A percentile compares a stretch with the other conserved stretches of the same genome.
Conservation (phyloP, 1,140 invertebrate genomes). For the Arion vulgaris region DNA sequence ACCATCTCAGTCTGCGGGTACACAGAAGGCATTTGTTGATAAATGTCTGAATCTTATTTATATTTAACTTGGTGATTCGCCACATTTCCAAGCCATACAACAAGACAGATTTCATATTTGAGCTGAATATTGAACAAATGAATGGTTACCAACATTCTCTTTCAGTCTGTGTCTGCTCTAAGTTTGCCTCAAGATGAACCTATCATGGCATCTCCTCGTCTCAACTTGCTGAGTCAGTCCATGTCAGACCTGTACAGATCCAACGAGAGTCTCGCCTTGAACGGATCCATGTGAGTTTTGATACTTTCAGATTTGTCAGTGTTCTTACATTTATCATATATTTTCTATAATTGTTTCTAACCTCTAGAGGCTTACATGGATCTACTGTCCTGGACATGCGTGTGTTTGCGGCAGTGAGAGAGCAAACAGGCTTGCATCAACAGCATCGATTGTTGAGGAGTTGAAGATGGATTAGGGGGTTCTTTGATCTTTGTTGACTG, state of each 20-base stretch:
- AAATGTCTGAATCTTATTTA: too few species aligned
- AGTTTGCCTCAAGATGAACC: conserved; percentile 25
- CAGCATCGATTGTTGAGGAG: too few species aligned
- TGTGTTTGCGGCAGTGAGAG: too few species aligned
- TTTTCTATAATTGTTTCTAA: not conserved
- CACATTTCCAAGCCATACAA: too few species aligned
- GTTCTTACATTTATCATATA: not conserved
- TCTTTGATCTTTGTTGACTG: not conserved
- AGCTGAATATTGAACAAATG: too few species aligned
- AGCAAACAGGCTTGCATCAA: too few species aligned
- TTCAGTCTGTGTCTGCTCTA: conserved; percentile 70
- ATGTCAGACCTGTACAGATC: conserved; percentile 85
- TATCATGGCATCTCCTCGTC: not conserved
- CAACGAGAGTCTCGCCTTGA: conserved; percentile 56
- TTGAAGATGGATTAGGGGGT: too few species aligned
- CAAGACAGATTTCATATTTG: too few species aligned
- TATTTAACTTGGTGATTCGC: too few species aligned
- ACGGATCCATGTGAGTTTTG: conserved; percentile 49
- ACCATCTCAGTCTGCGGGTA: too few species aligned
- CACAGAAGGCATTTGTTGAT: too few species aligned
- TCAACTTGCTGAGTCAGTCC: conserved; percentile 86
- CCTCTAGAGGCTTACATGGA: not conserved
- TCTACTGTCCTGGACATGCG: too few species aligned
- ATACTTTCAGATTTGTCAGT: not conserved
- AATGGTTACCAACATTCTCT: not conserved